Evolutionary conservation across 2,113 vertebrate genomes (phyloP), one percentile per base, ranked within the genome.

Genomic region (Burhinus bistriatus): DNA sequence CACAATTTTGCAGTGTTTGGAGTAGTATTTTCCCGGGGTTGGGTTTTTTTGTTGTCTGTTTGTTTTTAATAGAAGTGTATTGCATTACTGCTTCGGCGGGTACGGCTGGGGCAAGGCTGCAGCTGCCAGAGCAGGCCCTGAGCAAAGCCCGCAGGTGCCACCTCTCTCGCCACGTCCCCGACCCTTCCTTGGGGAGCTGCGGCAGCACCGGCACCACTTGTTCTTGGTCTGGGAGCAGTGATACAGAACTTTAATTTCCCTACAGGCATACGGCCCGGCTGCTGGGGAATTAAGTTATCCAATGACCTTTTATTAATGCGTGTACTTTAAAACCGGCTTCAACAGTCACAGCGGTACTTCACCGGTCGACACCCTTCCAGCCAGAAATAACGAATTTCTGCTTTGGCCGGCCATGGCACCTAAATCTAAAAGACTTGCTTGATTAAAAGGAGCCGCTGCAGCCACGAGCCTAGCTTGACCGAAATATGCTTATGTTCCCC

Each of bases 401-500:
- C 20, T 69, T 34, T 55, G 23, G n/a, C n/a, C 0, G 0, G 8
- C 23, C 2, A 0, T 1, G 1, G 36, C 44, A 42, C 22, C 49
- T 25, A 36, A 32, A 57, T 32, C 38, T 22, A 25, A 55, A 47
- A 21, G 25, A 29, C 6, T 52, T 44, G 23, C 17, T 32, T 21
- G 30, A 57, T 65, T 52, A 55, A 42, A 59, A 65, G 29, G 11
- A 83, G 34, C 52, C 21, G n/a, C 55, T 45, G 42, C 47, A 54
- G 72, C 58, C 54, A 44, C 12, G 51, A 38, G 4, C 38, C 70
- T 26, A 32, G 9, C 19, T 71, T 8, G 36, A 26, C 36, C 73
- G 44, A 13, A 68, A 47, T 1, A 26, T 0, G 0, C n/a, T 18
- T 42, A 47, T 11, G 3, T 12, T 58, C 29, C 19, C 12, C 30